These are phyloP conservation scores for Zosterops lateralis DNA, from an alignment of 2,113 vertebrate species.

Conservation along the genomic window DNA sequence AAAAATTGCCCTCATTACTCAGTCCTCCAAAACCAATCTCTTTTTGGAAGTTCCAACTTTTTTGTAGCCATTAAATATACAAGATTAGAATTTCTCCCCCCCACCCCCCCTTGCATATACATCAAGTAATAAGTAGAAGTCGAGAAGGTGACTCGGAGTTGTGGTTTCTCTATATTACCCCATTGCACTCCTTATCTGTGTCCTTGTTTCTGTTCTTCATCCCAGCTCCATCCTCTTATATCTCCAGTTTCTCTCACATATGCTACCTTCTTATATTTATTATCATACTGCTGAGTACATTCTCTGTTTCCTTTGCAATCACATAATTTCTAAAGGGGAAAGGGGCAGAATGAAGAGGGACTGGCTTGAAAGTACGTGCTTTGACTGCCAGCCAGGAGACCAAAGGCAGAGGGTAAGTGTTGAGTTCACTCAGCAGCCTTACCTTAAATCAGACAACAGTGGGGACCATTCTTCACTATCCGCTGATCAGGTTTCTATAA, in stretches of 20 bases:
- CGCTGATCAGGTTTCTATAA: neutral
- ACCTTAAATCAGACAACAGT: neutral
- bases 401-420: neutral
- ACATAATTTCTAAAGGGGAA: neutral
- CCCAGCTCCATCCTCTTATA: neutral
- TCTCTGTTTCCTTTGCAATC: neutral
- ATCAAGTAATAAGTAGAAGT: neutral
- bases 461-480: neutral
- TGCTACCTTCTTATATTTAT: neutral
- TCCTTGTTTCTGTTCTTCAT: neutral
- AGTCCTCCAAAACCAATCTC: neutral
- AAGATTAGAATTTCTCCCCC: neutral
- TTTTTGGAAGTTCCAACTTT: neutral
- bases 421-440: neutral
- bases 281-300: neutral
- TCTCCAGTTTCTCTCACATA: neutral
- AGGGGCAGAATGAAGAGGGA: neutral
- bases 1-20: neutral
- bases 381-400: neutral
- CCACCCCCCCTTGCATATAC: rapidly evolving
- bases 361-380: neutral
- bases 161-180: neutral
- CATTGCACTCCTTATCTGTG: neutral
- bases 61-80: neutral
- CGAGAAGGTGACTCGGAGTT: neutral